Evolutionary conservation across 2,888 invertebrate species (phyloP), one percentile per base, ranked within the genome.

Genomic region (Spodoptera picta): DNA sequence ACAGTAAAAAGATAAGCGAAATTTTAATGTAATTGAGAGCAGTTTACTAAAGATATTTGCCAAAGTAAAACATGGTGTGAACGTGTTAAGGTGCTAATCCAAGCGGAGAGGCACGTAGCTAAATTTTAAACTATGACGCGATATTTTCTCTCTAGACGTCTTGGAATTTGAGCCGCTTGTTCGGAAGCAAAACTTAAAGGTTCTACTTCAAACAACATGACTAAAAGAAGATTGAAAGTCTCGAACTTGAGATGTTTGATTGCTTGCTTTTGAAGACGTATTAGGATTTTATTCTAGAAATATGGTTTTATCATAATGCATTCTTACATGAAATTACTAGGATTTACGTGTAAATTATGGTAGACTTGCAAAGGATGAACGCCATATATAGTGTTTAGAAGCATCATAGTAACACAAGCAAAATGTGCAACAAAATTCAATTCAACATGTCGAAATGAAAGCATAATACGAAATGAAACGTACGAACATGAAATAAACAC

Each of bases 121-220:
- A 58, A 59, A 65, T 60, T 68, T 61, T 60, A 57, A 62, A 65
- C 57, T 73, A 64, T 75, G 41, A 41, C n/a, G 44, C 45, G 42
- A 52, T 65, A 73, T 75, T 77, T 69, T 66, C 69, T 66, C 69
- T 60, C 45, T 62, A 55, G 19, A 48, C 41, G 51, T 45, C 58
- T 69, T 53, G 47, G 31, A 53, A 64, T 65, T 63, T 46, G 24
- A 47, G 50, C 44, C 27, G 57, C 55, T 65, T 64, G 48, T 61
- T 60, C 44, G 45, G 14, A 6, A 59, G 31, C 42, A 42, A 48
- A 60, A 73, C 36, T 54, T 51, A 27, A 53, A 52, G 49, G 12
- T 56, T 48, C n/a, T 7, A 44, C 55, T 58, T 45, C 19, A 58
- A 57, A 47, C 44, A 62, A 43, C 6, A 24, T 50, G 10, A 70